Evolutionary conservation across 2,113 vertebrate genomes (phyloP).

Genomic region (Nannospalax galili): DNA sequence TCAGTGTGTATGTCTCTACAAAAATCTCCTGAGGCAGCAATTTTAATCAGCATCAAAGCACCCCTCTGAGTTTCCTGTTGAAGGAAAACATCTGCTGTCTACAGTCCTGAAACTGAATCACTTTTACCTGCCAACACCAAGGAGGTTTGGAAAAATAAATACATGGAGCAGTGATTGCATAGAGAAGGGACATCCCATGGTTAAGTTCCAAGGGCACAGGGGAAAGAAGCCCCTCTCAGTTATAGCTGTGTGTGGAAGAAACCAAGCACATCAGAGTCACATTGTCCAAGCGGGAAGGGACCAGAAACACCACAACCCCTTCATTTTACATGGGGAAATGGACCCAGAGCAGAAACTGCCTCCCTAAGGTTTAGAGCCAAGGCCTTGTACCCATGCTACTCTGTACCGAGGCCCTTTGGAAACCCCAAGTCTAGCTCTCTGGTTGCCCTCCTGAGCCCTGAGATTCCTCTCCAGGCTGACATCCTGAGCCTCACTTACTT

Average conservation of each 20-base stretch:
- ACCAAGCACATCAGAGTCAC: not conserved
- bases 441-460: not conserved
- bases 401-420: not conserved
- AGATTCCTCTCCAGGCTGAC: not conserved
- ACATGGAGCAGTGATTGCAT: not conserved
- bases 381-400: not conserved
- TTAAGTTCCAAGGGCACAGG: slow-evolving; percentile 11
- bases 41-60: slow-evolving; percentile 56
- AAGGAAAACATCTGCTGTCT: slow-evolving; percentile 78
- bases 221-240: not conserved
- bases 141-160: slow-evolving; percentile 56
- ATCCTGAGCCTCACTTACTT: not conserved
- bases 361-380: not conserved
- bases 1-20: not conserved
- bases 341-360: not conserved
- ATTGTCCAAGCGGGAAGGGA: not conserved
- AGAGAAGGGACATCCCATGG: not conserved
- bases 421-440: fast-evolving
- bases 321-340: not conserved
- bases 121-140: slow-evolving; percentile 65
- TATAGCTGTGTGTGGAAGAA: not conserved
- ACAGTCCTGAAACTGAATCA: slow-evolving; percentile 65
- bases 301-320: not conserved
- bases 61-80: slow-evolving; percentile 72
- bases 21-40: slow-evolving; percentile 26